phyloP scores from a whole-genome alignment of 2,797 vertebrate genomes.

The Limnodromus scolopaceus region DNA sequence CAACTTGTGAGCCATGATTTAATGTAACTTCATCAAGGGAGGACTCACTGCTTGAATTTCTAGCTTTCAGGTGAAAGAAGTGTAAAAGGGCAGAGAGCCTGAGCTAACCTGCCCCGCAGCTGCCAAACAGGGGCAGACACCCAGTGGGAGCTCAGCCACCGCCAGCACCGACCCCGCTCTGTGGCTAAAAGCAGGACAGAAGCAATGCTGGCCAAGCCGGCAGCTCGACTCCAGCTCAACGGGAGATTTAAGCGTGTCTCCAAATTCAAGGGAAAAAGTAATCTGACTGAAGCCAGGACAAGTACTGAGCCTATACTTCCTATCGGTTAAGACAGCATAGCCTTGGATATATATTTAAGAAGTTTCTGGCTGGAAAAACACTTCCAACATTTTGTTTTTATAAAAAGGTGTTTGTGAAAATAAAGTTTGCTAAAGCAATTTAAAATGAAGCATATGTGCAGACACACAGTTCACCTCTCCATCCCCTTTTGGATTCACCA shows the following conservation, averaged over 20 bases:
- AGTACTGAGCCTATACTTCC: neutral
- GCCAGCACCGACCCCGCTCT: fast-evolving
- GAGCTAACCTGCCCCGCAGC: neutral
- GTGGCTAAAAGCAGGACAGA: neutral
- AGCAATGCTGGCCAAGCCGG: fast-evolving
- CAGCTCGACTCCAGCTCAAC: neutral
- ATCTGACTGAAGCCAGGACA: neutral
- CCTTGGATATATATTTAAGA: neutral
- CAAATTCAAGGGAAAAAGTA: neutral
- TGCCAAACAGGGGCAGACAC: neutral
- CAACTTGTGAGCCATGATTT: neutral
- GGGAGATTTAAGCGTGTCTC: neutral
- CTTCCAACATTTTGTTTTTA: neutral
- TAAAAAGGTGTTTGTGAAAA: neutral
- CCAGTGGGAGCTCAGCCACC: fast-evolving
- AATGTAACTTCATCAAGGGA: neutral
- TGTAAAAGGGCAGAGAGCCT: neutral
- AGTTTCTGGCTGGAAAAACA: neutral
- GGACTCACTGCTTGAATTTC: neutral
- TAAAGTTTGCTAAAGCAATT: neutral
- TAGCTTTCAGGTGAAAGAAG: neutral
- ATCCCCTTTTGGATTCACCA: neutral
- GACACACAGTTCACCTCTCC: neutral
- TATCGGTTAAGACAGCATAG: neutral
- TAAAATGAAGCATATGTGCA: neutral